A percentile compares a stretch with the other conserved stretches of the same genome.
phyloP scores from a whole-genome alignment of 2,888 invertebrate species.

The Rhopalosiphum nymphaeae region DNA sequence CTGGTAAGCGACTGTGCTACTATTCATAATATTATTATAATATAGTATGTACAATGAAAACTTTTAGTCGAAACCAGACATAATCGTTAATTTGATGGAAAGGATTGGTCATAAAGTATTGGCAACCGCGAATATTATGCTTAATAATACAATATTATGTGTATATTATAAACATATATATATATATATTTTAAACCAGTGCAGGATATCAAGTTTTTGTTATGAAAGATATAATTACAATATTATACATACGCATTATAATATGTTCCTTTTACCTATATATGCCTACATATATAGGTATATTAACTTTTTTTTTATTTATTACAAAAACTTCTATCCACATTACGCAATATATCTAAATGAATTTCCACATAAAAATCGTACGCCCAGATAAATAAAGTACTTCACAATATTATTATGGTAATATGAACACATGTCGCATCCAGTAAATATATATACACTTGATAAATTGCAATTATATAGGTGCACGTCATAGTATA shows the following conservation, averaged over 20 bases:
- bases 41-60: not conserved
- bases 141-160: not conserved
- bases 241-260: not conserved
- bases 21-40: not conserved
- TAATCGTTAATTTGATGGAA: constrained; percentile 3
- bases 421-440: not conserved
- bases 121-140: not conserved
- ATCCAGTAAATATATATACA: not conserved
- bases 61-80: not conserved
- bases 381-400: not conserved
- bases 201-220: constrained; percentile 5
- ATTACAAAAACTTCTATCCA: not conserved
- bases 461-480: not conserved
- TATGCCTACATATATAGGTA: not conserved
- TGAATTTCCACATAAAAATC: not conserved
- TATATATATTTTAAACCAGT: not conserved
- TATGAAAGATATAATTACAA: constrained; percentile 13
- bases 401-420: not conserved
- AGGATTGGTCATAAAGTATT: constrained; percentile 4
- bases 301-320: not conserved
- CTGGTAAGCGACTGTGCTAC: constrained; percentile 26
- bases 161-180: too few species aligned
- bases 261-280: not conserved
- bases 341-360: not conserved
- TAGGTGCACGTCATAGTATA: not conserved